Conservation (phyloP, 2,113 vertebrate genomes). For the Ursus arctos region DNA sequence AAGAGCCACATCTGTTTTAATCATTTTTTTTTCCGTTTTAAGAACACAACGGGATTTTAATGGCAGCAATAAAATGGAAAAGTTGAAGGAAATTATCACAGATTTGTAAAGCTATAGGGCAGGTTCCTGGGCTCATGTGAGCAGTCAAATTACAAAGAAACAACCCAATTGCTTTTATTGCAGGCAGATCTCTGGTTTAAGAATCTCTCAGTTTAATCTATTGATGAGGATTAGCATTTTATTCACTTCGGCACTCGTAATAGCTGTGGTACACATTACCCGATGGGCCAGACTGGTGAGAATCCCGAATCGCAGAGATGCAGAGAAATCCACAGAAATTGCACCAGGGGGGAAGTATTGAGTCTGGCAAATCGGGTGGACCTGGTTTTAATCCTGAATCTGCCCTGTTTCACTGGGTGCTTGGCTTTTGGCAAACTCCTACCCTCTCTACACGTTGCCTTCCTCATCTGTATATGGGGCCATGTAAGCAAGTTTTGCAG, state of each 20-base stretch:
- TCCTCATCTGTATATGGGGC: not conserved
- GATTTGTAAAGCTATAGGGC: conserved; percentile 91
- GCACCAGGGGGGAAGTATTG: not conserved
- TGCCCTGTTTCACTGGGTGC: not conserved
- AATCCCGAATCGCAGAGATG: conserved; percentile 12
- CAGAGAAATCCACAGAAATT: not conserved
- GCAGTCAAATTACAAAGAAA: conserved; percentile 90
- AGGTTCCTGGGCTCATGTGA: conserved; percentile 87
- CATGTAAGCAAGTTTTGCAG: not conserved
- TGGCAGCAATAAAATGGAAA: conserved; percentile 89
- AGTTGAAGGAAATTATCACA: conserved; percentile 94
- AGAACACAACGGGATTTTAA: conserved; percentile 92
- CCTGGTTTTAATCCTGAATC: not conserved
- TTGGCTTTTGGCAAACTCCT: conserved; percentile 11
- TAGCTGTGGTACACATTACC: conserved; percentile 52
- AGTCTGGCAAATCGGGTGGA: not conserved
- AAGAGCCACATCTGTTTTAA: conserved; percentile 93
- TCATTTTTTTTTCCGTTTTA: conserved; percentile 89
- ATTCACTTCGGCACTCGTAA: conserved; percentile 78
- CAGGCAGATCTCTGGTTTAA: conserved; percentile 84
- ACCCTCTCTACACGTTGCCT: not conserved
- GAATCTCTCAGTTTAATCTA: conserved; percentile 85
- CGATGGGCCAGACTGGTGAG: conserved; percentile 55
- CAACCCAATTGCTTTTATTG: conserved; percentile 85
- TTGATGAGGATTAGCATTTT: conserved; percentile 86